Evolutionary conservation across 1,140 invertebrate genomes (phyloP), one percentile per base, ranked within the genome.

Genomic region (Chlorops oryzae): DNA sequence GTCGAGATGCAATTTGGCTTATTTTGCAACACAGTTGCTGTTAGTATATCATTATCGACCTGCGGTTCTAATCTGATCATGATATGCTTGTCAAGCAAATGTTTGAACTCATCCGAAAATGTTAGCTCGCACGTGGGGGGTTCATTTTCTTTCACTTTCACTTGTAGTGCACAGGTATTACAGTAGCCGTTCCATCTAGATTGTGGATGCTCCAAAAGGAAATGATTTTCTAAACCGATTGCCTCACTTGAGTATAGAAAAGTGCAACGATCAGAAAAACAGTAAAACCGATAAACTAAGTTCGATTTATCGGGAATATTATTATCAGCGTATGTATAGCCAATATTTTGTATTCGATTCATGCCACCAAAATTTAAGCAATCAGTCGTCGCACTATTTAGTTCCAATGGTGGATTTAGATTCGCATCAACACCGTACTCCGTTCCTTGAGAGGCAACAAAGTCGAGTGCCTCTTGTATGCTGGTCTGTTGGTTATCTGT

Each of bases 151-250:
- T 2, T 23, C 7, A 13, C 15, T 1, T 20, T 47, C 5, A 57
- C 44, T 18, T 52, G 20, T 1, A 20, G 21, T 20, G 55, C 49
- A 38, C 58, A 59, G 1, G 28, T 49, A 27, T 49, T n/a, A 52
- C 58, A 59, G 28, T 53, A 50, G 5, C 58, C 58, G 34, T 52
- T 37, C 58, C 58, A 59, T 6, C 22, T 41, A 17, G 38, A 12
- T 15, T 41, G 35, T 21, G 27, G 9, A 51, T 59, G 57, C n/a
- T 59, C 50, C 22, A 21, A 24, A 21, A 37, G n/a, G 18, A 54
- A 50, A 52, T 59, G 57, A 22, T 10, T 52, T 28, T 53, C 32
- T 1, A 58, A 25, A 10, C 51, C 56, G 17, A 40, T 41, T 3
- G 28, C n/a, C 15, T 53, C 41, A 24, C 47, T 55, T 4, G 53